phyloP scores from a whole-genome alignment of 2,888 invertebrate species.

The Saturnia japonica region DNA sequence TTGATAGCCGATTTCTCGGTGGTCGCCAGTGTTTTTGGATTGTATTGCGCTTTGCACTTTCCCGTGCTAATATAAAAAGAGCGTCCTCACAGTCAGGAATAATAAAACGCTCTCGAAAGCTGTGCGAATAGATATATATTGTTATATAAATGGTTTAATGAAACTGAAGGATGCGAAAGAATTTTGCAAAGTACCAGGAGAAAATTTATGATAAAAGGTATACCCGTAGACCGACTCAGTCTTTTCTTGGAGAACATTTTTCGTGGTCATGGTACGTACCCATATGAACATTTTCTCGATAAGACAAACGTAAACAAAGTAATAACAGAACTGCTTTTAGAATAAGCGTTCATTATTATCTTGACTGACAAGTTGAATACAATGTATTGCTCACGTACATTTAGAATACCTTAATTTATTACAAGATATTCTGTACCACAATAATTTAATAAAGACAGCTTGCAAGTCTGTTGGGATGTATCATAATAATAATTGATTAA shows the following conservation, averaged over 20 bases:
- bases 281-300: background rate
- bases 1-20: too few species aligned
- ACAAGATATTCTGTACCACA: background rate
- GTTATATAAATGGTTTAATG: background rate
- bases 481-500: background rate
- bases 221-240: too few species aligned
- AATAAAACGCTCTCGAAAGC: background rate
- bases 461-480: background rate
- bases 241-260: background rate
- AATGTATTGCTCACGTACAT: slow-evolving; percentile 5
- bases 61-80: too few species aligned
- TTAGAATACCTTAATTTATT: slow-evolving; percentile 8
- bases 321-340: slow-evolving; percentile 8
- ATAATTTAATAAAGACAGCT: background rate
- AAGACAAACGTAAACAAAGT: slow-evolving; percentile 9
- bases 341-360: slow-evolving; percentile 11
- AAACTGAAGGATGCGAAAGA: background rate
- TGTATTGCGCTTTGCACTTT: too few species aligned
- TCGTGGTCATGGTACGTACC: background rate
- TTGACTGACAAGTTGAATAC: slow-evolving; percentile 9
- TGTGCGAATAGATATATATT: background rate
- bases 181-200: background rate
- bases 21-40: too few species aligned
- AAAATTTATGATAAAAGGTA: background rate
- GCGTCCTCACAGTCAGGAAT: too few species aligned